Percentiles rank a stretch among this genome's conserved stretches.
Conservation (phyloP, 2,888 invertebrate species). For the Tipula vernalis region DNA sequence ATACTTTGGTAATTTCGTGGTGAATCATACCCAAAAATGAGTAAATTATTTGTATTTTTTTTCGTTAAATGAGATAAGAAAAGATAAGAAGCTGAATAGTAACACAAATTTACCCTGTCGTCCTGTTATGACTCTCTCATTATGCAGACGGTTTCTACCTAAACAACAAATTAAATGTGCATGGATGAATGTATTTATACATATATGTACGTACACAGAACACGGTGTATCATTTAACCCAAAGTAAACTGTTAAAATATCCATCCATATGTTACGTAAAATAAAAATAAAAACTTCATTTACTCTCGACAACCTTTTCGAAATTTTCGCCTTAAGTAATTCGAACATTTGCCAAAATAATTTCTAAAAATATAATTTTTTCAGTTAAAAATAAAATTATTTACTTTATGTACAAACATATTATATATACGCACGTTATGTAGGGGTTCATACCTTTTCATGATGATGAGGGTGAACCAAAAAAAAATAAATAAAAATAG, state of each 20-base stretch:
- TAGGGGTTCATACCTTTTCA: background rate
- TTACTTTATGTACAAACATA: background rate
- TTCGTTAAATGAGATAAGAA: background rate
- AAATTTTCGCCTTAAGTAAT: conserved; percentile 4
- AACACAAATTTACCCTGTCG: background rate
- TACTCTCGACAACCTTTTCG: background rate
- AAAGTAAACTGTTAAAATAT: background rate
- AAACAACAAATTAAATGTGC: background rate
- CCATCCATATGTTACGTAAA: background rate
- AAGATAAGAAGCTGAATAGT: background rate
- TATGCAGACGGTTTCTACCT: background rate
- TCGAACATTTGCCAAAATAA: background rate
- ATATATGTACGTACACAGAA: background rate
- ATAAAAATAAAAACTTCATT: background rate
- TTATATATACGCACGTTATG: background rate
- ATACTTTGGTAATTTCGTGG: background rate
- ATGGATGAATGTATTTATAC: background rate
- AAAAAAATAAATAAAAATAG: background rate
- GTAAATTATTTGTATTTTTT: background rate
- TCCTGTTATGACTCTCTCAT: background rate
- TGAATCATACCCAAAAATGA: background rate
- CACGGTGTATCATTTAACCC: background rate
- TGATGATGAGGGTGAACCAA: background rate
- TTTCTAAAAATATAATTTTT: background rate
- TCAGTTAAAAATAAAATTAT: background rate